These are phyloP conservation scores for Tragelaphus buxtoni DNA, from an alignment of 2,113 vertebrate species.

Conservation along the genomic window DNA sequence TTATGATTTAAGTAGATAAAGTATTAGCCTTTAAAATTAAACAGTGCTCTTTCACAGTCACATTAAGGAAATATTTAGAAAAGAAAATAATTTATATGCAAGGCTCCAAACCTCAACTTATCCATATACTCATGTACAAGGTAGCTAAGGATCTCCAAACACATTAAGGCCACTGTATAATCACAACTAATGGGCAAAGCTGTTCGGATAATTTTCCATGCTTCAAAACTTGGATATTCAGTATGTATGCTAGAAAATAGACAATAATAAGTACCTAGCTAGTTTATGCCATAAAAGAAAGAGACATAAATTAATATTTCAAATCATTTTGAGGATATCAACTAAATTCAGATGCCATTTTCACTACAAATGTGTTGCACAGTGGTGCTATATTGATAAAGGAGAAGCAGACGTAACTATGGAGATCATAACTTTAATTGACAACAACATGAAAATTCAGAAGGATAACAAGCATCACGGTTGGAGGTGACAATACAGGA, in stretches of 20 bases:
- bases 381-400: neutral
- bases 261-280: neutral
- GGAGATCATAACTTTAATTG: slow-evolving; percentile 36
- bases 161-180: neutral
- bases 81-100: neutral
- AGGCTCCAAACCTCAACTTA: neutral
- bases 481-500: neutral
- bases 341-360: slow-evolving; percentile 26
- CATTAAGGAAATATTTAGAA: neutral
- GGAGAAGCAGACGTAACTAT: neutral
- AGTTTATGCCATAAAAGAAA: neutral
- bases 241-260: neutral
- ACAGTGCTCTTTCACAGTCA: slow-evolving; percentile 8
- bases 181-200: neutral
- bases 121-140: neutral
- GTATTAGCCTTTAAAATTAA: slow-evolving; percentile 28
- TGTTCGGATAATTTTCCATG: neutral
- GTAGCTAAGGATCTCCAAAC: neutral
- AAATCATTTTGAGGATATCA: neutral
- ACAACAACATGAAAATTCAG: slow-evolving; percentile 4
- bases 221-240: neutral
- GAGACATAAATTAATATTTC: neutral
- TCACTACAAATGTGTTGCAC: neutral
- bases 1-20: slow-evolving; percentile 48
- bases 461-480: neutral